Conservation (phyloP, 2,113 vertebrate genomes). For the Anser cygnoides region DNA sequence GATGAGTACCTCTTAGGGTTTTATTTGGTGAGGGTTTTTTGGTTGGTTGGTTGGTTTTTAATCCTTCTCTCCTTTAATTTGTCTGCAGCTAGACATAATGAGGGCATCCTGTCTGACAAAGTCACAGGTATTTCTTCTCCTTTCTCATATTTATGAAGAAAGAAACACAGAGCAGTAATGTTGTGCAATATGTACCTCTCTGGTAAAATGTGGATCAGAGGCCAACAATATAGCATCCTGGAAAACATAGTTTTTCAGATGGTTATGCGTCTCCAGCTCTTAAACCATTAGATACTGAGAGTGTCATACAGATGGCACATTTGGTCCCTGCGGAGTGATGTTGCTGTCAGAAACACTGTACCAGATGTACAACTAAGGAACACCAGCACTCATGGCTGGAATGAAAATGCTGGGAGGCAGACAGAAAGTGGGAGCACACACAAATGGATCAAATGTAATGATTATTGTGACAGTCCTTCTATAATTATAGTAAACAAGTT, state of each 20-base stretch:
- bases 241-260: constrained; percentile 47
- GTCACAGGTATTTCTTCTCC: background rate
- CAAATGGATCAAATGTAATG: constrained; percentile 39
- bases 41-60: background rate
- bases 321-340: constrained; percentile 50
- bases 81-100: background rate
- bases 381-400: constrained; percentile 25
- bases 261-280: constrained; percentile 13
- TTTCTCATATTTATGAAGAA: background rate
- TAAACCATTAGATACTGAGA: constrained; percentile 52
- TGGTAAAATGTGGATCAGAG: constrained; percentile 26
- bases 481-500: constrained; percentile 35
- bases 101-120: background rate
- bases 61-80: background rate
- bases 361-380: constrained; percentile 64
- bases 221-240: background rate
- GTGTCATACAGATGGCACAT: constrained; percentile 63
- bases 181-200: background rate
- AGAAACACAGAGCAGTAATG: background rate
- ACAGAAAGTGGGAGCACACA: background rate
- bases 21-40: background rate
- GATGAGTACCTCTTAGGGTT: background rate
- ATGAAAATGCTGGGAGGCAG: constrained; percentile 50
- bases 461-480: constrained; percentile 24
- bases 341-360: constrained; percentile 62